Evolutionary conservation across 2,797 vertebrate species (phyloP), one percentile per base, ranked within the genome.

Genomic region (Neosilurus mollespiculum): DNA sequence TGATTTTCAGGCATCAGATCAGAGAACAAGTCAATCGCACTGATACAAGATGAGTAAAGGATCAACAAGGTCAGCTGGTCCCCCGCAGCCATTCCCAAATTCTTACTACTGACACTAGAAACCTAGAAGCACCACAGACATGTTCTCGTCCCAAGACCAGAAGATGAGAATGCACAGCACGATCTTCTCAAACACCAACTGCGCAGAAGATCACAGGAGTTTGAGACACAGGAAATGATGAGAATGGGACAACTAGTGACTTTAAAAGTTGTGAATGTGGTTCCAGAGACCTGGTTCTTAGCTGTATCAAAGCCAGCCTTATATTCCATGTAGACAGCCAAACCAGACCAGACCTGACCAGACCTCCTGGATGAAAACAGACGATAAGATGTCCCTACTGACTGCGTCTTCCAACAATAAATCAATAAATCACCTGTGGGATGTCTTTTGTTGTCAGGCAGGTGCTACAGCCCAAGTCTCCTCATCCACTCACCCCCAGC

Each of bases 341-440:
- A 37, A 71, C 22, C 14, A 43, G 8, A 43, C 43, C 4, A 51
- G 49, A 51, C 26, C 24, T 73, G 69, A 71, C 11, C 14, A 51
- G 49, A 51, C 26, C 24, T 73, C 71, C 18, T 54, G 51, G 51
- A 73, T 54, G 24, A 56, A 10, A 30, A 61, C 2, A 56, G 18
- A 2, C 53, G 56, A 9, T 18, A 34, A 22, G 72, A 58, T 58
- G 18, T 59, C 22, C 73, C 37, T 4, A 12, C 56, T 37, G 3
- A 16, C 15, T 12, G 16, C 20, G 10, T 22, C 26, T 12, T 75
- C 6, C 0, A 14, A 59, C 26, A 58, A 59, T 61, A 77, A 43
- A 59, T 77, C 26, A 58, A 59, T 61, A 77, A 43, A 59, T 77
- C n/a, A 34, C 30, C 73, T 61, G 56, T 15, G 26, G 30, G 73